These are phyloP conservation scores for Oscheius sp. DNA, from an alignment of 2,888 invertebrate genomes.

Conservation along the genomic window DNA sequence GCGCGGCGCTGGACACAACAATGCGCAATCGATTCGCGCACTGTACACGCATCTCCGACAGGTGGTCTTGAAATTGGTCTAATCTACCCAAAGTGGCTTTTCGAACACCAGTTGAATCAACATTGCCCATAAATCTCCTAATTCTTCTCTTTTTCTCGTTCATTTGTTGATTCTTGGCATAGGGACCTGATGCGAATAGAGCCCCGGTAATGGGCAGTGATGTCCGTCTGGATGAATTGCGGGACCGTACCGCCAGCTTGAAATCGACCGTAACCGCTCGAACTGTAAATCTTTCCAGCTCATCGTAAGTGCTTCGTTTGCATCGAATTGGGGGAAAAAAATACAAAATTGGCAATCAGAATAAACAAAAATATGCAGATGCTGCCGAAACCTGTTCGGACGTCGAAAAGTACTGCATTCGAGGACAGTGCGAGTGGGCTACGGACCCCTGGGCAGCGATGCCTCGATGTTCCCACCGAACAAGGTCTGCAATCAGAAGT, in stretches of 20 bases:
- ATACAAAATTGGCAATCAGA: not conserved
- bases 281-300: constrained; percentile 42
- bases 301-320: constrained; percentile 44
- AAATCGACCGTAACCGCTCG: constrained; percentile 50
- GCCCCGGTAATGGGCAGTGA: constrained; percentile 34
- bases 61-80: constrained; percentile 20
- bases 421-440: constrained; percentile 71
- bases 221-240: constrained; percentile 39
- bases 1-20: constrained; percentile 29
- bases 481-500: constrained; percentile 97
- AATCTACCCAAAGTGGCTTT: not conserved
- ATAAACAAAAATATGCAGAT: constrained; percentile 55
- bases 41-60: constrained; percentile 30
- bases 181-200: constrained; percentile 23
- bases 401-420: constrained; percentile 68
- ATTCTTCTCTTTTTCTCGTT: not conserved
- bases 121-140: constrained; percentile 9
- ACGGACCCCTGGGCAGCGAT: constrained; percentile 61
- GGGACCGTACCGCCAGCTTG: constrained; percentile 50
- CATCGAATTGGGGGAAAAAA: not conserved
- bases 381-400: constrained; percentile 68
- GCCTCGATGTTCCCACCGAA: constrained; percentile 78
- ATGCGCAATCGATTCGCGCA: constrained; percentile 36
- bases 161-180: not conserved
- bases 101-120: not conserved